A percentile compares a stretch with the other conserved stretches of the same genome.
Evolutionary conservation across 1,140 invertebrate species (phyloP).

Genomic region (Euura saliciscinereae): DNA sequence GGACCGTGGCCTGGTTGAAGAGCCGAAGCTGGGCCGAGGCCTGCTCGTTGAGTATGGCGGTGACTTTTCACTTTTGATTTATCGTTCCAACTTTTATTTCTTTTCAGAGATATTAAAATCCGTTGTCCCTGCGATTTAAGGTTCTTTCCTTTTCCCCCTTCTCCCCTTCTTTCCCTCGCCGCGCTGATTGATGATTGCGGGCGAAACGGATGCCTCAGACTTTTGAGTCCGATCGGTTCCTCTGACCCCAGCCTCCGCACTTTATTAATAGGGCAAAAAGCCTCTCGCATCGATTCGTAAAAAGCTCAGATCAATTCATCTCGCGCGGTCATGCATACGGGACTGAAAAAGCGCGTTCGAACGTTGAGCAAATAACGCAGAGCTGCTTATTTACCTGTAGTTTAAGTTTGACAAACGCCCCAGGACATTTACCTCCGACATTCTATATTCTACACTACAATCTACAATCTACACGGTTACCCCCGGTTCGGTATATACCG

Average conservation of each 20-base stretch:
- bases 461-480: background rate
- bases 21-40: background rate
- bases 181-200: too few species aligned
- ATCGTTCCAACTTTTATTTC: conserved; percentile 59
- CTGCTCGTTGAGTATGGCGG: conserved; percentile 35
- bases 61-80: conserved; percentile 62
- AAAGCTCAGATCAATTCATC: too few species aligned
- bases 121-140: conserved; percentile 59
- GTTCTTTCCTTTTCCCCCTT: conserved; percentile 30
- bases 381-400: background rate
- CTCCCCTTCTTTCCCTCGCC: too few species aligned
- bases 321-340: background rate
- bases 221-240: too few species aligned
- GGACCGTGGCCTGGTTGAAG: conserved; percentile 22
- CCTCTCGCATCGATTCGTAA: too few species aligned
- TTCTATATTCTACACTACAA: background rate
- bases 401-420: background rate
- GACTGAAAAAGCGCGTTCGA: background rate
- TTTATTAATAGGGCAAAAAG: too few species aligned
- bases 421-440: background rate
- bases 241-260: too few species aligned
- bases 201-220: too few species aligned
- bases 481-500: too few species aligned
- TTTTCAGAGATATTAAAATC: conserved; percentile 57
- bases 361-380: background rate